phyloP scores from a whole-genome alignment of 1,140 invertebrate species.

The Oreohelix idahoensis region DNA sequence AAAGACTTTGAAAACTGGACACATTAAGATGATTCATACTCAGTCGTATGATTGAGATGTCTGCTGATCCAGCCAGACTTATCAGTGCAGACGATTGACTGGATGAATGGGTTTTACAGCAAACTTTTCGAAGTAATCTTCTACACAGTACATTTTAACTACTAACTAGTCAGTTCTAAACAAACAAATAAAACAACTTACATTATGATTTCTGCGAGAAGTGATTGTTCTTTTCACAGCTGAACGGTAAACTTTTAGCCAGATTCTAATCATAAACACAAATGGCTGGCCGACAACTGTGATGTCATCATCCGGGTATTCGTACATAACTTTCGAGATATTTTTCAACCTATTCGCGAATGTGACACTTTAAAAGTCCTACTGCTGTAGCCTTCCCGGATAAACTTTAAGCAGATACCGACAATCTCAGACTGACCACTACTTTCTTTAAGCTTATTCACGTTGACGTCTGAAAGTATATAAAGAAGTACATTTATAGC shows the following conservation, averaged over 20 bases:
- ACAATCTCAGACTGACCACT: too few species aligned
- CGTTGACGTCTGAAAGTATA: too few species aligned
- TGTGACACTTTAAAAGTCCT: background rate
- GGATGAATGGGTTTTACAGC: background rate
- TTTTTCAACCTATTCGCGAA: background rate
- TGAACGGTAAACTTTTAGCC: background rate
- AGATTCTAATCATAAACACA: background rate
- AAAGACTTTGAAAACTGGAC: too few species aligned
- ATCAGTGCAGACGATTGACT: too few species aligned
- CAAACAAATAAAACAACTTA: background rate
- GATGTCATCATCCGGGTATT: slow-evolving; percentile 26
- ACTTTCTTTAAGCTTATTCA: too few species aligned
- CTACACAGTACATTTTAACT: background rate
- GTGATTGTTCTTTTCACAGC: background rate
- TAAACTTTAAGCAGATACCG: too few species aligned
- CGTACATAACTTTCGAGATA: background rate
- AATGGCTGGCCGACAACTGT: slow-evolving; percentile 20
- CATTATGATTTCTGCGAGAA: background rate
- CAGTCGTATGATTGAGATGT: too few species aligned
- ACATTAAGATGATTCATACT: too few species aligned
- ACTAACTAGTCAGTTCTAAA: background rate
- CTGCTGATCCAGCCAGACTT: too few species aligned
- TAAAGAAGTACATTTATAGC: too few species aligned
- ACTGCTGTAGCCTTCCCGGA: too few species aligned
- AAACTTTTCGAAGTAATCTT: background rate